phyloP scores from a whole-genome alignment of 2,797 vertebrate species.

The Cossypha heuglini region DNA sequence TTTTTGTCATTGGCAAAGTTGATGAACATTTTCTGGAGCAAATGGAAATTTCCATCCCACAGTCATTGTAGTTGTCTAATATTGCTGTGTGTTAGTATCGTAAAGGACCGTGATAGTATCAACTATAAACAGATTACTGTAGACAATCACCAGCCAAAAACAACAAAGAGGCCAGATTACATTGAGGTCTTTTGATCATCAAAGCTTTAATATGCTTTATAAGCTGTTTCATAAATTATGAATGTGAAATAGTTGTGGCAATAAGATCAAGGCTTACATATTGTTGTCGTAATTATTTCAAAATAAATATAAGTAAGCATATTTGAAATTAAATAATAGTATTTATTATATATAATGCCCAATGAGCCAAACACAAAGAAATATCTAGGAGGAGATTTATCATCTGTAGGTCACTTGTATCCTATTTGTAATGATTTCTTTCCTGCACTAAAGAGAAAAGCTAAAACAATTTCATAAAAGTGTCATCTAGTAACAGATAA shows the following conservation, averaged over 20 bases:
- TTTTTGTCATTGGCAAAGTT: neutral
- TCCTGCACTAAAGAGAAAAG: constrained; percentile 28
- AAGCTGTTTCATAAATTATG: constrained; percentile 63
- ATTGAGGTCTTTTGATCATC: constrained; percentile 48
- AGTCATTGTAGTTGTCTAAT: neutral
- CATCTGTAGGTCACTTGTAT: constrained; percentile 39
- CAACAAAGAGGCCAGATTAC: constrained; percentile 41
- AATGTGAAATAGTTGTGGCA: constrained; percentile 54
- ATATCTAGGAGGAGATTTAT: constrained; percentile 46
- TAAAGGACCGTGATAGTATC: neutral
- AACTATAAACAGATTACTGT: constrained; percentile 14
- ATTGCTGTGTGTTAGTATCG: neutral
- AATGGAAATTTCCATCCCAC: constrained; percentile 12
- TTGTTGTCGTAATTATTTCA: constrained; percentile 59
- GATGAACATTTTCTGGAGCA: neutral
- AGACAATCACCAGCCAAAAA: constrained; percentile 26
- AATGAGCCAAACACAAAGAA: constrained; percentile 51
- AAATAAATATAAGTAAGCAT: constrained; percentile 63
- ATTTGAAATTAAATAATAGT: constrained; percentile 39
- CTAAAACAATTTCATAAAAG: constrained; percentile 16
- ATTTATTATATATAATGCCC: constrained; percentile 53
- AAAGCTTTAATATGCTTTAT: constrained; percentile 55
- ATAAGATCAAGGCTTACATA: constrained; percentile 50
- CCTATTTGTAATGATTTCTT: constrained; percentile 59
- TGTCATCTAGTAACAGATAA: constrained; percentile 16